phyloP scores from a whole-genome alignment of 30 jellyfish, hydroid and myxozoan species.

The Chrysaora quinquecirrha region DNA sequence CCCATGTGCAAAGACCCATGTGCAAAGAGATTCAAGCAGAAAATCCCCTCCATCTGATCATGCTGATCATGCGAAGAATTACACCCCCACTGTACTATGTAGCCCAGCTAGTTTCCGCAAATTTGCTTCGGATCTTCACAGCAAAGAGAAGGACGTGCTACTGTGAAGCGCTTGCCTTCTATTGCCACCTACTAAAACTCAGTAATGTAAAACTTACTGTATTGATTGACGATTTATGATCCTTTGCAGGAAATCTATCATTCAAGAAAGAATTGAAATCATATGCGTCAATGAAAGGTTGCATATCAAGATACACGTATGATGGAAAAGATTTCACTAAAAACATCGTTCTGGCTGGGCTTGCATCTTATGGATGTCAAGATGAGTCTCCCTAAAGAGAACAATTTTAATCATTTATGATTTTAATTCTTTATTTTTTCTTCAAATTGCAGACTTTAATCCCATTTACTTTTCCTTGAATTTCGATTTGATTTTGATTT shows the following conservation, averaged over 20 bases:
- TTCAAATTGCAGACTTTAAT: too few species aligned
- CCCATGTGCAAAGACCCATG: too few species aligned
- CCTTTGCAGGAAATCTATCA: neutral
- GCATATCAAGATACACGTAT: constrained; percentile 4
- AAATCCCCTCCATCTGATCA: too few species aligned
- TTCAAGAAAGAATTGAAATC: neutral
- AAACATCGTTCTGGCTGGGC: neutral
- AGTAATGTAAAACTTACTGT: neutral
- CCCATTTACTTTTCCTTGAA: too few species aligned
- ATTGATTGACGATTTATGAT: neutral
- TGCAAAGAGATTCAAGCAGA: too few species aligned
- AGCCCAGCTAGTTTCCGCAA: too few species aligned
- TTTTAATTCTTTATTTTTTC: too few species aligned
- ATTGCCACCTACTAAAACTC: neutral
- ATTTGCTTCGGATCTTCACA: too few species aligned
- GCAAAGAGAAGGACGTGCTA: neutral
- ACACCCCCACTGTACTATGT: too few species aligned
- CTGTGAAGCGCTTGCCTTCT: neutral
- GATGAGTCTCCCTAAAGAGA: neutral
- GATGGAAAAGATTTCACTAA: constrained; percentile 26
- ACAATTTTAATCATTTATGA: neutral
- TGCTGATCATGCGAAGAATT: too few species aligned
- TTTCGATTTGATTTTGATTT: too few species aligned
- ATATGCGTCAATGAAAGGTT: constrained; percentile 10
- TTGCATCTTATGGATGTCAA: constrained; percentile 31